Percentiles rank a stretch among this genome's conserved stretches.
Conservation (phyloP, 2,113 vertebrate genomes). For the Corapipo altera region DNA sequence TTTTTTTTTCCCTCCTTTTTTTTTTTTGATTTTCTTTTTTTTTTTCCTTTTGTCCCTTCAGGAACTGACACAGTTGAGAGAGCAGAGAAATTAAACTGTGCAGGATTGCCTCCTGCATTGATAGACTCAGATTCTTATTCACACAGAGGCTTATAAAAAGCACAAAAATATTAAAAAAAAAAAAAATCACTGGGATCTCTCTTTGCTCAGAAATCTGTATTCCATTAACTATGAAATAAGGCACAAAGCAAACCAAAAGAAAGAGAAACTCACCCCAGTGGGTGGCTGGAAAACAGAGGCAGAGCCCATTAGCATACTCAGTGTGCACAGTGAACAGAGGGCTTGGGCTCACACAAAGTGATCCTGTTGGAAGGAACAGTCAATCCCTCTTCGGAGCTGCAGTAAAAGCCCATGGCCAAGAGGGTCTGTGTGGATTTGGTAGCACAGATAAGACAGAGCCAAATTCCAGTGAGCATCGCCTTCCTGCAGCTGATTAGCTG, state of each 20-base stretch:
- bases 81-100: slow-evolving; percentile 38
- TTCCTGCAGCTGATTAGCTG: neutral
- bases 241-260: neutral
- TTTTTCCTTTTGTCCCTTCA: neutral
- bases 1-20: neutral
- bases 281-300: neutral
- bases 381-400: neutral
- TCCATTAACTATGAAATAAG: neutral
- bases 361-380: neutral
- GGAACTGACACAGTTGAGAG: slow-evolving; percentile 31
- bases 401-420: neutral
- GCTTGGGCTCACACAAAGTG: neutral
- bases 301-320: neutral
- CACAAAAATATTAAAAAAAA: neutral
- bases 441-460: slow-evolving; percentile 15
- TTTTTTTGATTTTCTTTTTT: neutral
- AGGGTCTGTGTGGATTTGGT: neutral
- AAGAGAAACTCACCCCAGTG: neutral
- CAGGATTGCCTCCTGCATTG: neutral
- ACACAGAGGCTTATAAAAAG: neutral
- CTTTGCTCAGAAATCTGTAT: slow-evolving; percentile 12
- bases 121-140: neutral
- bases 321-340: neutral
- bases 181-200: neutral
- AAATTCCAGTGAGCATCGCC: neutral